Base-by-base conservation (phyloP, 1,140 invertebrate genomes). In the Nasonia longicornis region DNA sequence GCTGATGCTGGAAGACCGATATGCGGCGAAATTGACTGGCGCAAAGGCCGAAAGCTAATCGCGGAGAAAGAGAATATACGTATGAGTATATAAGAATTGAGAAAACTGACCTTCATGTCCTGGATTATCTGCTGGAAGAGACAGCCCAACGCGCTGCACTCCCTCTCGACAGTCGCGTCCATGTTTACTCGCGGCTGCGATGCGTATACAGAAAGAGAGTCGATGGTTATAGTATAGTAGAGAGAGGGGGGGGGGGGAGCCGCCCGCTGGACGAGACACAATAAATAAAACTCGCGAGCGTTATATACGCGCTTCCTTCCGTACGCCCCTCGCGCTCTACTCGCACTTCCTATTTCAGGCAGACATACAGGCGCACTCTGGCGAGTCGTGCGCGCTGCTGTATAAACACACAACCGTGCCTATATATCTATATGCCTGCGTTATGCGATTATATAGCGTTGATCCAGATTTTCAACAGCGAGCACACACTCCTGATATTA, bases 101-200 rank as follows among this genome's bases (percentile, higher is more conserved):
- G 22, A 45, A 72, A 80, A 72, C 63, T 22, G 22, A 67, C 96
- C 94, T 96, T 96, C 94, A 97, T 94, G 89, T 97, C 96, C 87
- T 93, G 94, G 83, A 97, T 94, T 82, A 97, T 96, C 88, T 95
- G 95, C 85, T 96, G 95, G 89, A 97, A 97, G 75, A 97, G 92
- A 82, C 94, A 94, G 85, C 95, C 96, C 80, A 97, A 91, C 79
- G 95, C 95, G 91, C 93, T 95, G 88, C 93, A 95, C 87, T 96
- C 96, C 87, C 94, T 94, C 90, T 96, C 95, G 80, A 95, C 91
- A 14, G 26, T 81, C 84, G 91, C 91, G 91, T 95, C 94, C 94
- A 95, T 95, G 83, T 80, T 79, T 73, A 71, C 42, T 66, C 63
- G 63, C 63, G 63, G 0, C 26, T 26, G n/a, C 16, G 63, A 66